Conservation (phyloP, 2,888 invertebrate species). For the Mythimna albipuncta region DNA sequence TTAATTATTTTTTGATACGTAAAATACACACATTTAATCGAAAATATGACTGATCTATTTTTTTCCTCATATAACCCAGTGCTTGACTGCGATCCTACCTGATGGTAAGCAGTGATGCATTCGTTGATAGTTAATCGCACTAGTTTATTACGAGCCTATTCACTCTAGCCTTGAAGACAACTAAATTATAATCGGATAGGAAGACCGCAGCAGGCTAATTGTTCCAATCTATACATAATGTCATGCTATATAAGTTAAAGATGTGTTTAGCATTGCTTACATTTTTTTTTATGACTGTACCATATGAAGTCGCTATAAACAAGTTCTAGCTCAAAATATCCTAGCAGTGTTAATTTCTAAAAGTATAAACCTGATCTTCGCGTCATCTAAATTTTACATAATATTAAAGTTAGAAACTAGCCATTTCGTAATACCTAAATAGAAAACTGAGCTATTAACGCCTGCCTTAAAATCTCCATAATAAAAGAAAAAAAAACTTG, state of each 20-base stretch:
- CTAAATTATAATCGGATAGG: no score
- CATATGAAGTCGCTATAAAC: not conserved
- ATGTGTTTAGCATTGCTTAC: no score
- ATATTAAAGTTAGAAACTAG: conserved; percentile 28
- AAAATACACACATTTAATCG: not conserved
- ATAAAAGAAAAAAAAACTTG: not conserved
- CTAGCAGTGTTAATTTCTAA: conserved; percentile 26
- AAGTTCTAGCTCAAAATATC: not conserved
- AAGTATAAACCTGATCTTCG: conserved; percentile 20
- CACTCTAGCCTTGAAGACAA: no score
- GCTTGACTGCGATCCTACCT: no score
- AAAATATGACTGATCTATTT: not conserved
- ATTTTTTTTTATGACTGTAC: not conserved
- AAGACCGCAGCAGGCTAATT: no score
- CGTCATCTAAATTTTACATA: conserved; percentile 17
- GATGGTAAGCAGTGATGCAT: no score
- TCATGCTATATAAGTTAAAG: not conserved
- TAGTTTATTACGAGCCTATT: no score
- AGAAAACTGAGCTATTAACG: conserved; percentile 14
- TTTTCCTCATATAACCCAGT: no score
- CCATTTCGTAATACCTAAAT: conserved; percentile 21
- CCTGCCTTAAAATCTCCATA: conserved; percentile 3
- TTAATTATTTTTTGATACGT: not conserved
- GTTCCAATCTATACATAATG: no score
- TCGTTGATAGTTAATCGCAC: no score